Conservation (phyloP, 92 coral and sea anemone genomes). For the Umimayanthus kanabou region DNA sequence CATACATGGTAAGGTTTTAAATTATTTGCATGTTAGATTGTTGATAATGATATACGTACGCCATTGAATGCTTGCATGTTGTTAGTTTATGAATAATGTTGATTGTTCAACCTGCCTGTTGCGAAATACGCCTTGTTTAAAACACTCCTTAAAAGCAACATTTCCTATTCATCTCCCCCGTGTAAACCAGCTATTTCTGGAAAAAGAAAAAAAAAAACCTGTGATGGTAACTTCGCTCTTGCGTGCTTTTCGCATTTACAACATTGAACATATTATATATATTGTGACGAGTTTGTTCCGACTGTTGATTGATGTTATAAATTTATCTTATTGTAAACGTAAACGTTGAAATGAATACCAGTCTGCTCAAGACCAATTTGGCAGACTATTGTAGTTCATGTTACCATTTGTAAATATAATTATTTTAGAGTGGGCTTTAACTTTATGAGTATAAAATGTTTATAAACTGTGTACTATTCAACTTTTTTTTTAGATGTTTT, state of each 20-base stretch:
- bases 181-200: neutral
- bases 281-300: neutral
- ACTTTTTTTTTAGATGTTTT: neutral
- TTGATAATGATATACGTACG: neutral
- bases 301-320: neutral
- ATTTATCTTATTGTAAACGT: too few species aligned
- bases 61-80: neutral
- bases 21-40: neutral
- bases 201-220: neutral
- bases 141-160: neutral
- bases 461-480: neutral
- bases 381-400: neutral
- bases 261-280: too few species aligned
- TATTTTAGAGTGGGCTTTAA: too few species aligned
- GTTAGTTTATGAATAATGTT: neutral
- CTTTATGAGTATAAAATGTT: too few species aligned
- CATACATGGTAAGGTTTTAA: slow-evolving; percentile 88
- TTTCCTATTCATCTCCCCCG: neutral
- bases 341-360: neutral
- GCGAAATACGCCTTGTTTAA: slow-evolving; percentile 8
- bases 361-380: neutral
- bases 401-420: neutral
- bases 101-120: neutral
- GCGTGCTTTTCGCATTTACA: neutral
- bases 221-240: neutral